phyloP scores from a whole-genome alignment of 2,113 vertebrate genomes.

The Gambusia holbrooki region DNA sequence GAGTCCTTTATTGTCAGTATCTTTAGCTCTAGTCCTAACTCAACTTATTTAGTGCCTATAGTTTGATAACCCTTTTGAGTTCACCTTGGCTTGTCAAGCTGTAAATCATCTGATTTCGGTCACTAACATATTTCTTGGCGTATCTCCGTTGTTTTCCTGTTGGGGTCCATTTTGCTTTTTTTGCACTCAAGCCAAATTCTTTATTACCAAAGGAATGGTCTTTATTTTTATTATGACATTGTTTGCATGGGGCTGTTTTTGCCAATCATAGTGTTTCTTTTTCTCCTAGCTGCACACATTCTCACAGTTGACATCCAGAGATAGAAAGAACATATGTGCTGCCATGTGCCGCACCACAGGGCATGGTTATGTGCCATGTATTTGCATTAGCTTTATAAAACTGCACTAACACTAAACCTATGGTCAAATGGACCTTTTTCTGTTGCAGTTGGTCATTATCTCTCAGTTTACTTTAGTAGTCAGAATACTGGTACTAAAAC shows the following conservation, averaged over 20 bases:
- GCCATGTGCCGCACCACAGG: conserved; percentile 56
- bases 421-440: conserved; percentile 38
- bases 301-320: conserved; percentile 41
- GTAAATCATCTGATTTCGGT: background rate
- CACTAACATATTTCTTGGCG: background rate
- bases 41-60: background rate
- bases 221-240: conserved; percentile 46
- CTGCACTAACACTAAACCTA: conserved; percentile 50
- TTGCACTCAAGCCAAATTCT: conserved; percentile 79
- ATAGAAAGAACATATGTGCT: conserved; percentile 54
- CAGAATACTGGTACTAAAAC: conserved; percentile 46
- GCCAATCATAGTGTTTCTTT: conserved; percentile 38
- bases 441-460: conserved; percentile 58
- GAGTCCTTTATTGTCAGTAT: no score
- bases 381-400: conserved; percentile 34
- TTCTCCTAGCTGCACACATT: conserved; percentile 31
- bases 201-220: conserved; percentile 77
- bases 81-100: background rate
- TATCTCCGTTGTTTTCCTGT: conserved; percentile 11
- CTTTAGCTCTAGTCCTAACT: no score
- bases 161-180: conserved; percentile 60
- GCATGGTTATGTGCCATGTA: conserved; percentile 61
- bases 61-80: background rate
- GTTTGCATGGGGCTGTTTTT: conserved; percentile 60
- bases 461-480: conserved; percentile 57